Conservation (phyloP, 2,113 vertebrate species). For the Saguinus midas region DNA sequence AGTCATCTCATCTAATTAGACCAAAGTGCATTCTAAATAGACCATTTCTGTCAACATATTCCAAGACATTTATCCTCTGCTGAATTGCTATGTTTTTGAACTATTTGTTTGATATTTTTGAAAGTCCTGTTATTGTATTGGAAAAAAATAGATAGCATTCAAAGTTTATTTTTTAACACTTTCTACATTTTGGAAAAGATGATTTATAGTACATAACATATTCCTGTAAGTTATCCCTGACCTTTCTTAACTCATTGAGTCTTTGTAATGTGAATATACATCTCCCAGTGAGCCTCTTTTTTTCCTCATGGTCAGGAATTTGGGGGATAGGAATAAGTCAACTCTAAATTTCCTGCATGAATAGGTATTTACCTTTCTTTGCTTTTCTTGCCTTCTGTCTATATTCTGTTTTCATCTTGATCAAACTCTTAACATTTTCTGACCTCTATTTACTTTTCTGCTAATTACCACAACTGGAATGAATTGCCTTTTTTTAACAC, state of each 20-base stretch:
- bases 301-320: neutral
- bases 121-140: neutral
- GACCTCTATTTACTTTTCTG: neutral
- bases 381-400: neutral
- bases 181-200: constrained; percentile 5
- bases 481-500: constrained; percentile 12
- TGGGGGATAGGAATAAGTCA: neutral
- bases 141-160: neutral
- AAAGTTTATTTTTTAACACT: neutral
- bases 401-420: neutral
- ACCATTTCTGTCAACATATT: neutral
- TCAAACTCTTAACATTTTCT: neutral
- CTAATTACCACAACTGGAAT: neutral
- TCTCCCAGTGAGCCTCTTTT: neutral
- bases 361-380: neutral
- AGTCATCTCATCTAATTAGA: neutral
- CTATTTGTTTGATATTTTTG: neutral
- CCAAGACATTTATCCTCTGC: neutral
- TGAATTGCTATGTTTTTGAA: constrained; percentile 6
- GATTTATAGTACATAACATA: neutral
- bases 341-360: neutral
- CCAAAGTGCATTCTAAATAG: neutral
- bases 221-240: neutral
- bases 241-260: neutral
- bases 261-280: neutral